These are phyloP conservation scores for Eupithecia exiguata DNA, from an alignment of 2,888 invertebrate genomes.

Conservation along the genomic window DNA sequence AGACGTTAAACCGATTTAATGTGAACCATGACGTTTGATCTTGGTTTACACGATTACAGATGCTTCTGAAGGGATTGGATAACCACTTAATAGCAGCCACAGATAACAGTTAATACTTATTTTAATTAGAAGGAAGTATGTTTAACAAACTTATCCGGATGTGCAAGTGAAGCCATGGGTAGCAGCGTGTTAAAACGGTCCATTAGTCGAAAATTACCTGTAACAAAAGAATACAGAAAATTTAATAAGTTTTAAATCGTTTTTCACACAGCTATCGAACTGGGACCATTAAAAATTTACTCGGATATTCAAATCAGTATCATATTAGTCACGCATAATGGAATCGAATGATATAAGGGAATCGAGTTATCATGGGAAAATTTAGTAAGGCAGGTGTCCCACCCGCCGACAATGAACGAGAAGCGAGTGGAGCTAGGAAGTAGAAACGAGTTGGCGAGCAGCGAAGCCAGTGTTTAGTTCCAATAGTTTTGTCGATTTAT, in stretches of 20 bases:
- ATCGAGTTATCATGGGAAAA: slow-evolving; percentile 36
- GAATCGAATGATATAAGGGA: slow-evolving; percentile 39
- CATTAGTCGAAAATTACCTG: slow-evolving; percentile 12
- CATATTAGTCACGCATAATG: slow-evolving; percentile 41
- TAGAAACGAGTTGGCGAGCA: too few species aligned
- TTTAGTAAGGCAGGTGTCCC: slow-evolving; percentile 12
- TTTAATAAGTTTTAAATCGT: background rate
- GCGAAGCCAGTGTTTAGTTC: too few species aligned
- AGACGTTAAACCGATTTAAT: slow-evolving; percentile 14
- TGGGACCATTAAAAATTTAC: slow-evolving; percentile 27
- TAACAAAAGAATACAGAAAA: slow-evolving; percentile 7
- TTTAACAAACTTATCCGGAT: background rate
- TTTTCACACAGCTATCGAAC: slow-evolving; percentile 28
- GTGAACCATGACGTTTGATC: slow-evolving; percentile 3
- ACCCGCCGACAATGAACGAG: too few species aligned
- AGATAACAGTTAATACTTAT: background rate
- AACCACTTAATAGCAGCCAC: too few species aligned
- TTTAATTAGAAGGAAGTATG: background rate
- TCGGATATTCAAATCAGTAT: slow-evolving; percentile 39
- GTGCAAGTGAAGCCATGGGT: background rate
- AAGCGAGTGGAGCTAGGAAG: too few species aligned
- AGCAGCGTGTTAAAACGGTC: background rate
- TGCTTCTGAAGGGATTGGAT: background rate
- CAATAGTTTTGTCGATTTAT: too few species aligned
- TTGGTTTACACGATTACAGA: background rate